These are phyloP conservation scores for Poecilia wingei DNA, from an alignment of 2,797 vertebrate genomes.

Conservation along the genomic window DNA sequence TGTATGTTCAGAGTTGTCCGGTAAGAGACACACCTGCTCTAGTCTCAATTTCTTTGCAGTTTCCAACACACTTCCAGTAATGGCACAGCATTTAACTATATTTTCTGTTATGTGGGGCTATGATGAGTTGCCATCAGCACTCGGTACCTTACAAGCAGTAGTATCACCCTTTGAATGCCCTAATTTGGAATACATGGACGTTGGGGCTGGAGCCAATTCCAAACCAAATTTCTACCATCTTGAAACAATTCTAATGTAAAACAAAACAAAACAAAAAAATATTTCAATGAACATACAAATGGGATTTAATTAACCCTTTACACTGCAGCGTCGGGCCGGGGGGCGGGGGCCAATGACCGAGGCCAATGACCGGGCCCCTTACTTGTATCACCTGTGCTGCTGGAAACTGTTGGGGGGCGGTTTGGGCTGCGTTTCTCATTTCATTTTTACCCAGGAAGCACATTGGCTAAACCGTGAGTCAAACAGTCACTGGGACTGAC, in stretches of 20 bases:
- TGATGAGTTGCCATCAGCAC: neutral
- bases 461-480: no score
- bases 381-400: no score
- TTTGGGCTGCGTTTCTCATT: no score
- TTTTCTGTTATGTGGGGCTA: neutral
- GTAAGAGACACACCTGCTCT: neutral
- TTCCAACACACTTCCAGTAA: neutral
- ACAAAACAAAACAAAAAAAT: neutral
- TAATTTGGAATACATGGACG: neutral
- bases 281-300: neutral
- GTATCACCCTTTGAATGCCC: neutral
- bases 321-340: neutral
- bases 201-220: neutral
- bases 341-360: no score
- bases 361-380: no score
- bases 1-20: neutral
- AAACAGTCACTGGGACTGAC: no score
- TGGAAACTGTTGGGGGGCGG: no score
- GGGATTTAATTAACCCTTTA: neutral
- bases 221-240: neutral
- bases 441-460: no score
- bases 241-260: neutral
- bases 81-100: neutral
- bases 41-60: neutral
- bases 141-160: neutral